Conservation (phyloP, 2,113 vertebrate genomes). For the Craseonycteris thonglongyai region DNA sequence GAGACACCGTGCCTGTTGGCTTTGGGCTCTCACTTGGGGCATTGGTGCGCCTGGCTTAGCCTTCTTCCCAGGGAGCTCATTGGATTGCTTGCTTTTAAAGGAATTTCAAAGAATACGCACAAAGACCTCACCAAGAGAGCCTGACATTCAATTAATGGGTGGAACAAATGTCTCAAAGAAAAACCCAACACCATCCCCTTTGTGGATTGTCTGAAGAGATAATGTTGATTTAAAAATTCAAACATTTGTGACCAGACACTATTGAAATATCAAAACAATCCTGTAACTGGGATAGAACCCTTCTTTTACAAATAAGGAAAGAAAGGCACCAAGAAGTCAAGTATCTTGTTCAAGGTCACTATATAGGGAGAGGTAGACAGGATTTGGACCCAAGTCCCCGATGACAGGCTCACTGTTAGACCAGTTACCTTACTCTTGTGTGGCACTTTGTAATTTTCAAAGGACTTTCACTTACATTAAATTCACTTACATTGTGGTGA, state of each 20-base stretch:
- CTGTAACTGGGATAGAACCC: not conserved
- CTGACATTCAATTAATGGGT: not conserved
- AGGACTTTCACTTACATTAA: not conserved
- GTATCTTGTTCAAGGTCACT: not conserved
- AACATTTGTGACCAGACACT: not conserved
- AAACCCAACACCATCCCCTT: not conserved
- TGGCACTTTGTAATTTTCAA: not conserved
- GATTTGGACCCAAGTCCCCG: not conserved
- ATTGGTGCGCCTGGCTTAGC: not conserved
- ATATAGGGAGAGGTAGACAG: not conserved
- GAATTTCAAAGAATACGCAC: not conserved
- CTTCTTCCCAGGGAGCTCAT: not conserved
- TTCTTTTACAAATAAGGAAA: constrained; percentile 5
- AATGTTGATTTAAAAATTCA: not conserved
- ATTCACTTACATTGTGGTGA: too few relatives aligned
- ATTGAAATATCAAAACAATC: not conserved
- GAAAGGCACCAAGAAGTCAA: not conserved
- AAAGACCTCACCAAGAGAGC: not conserved
- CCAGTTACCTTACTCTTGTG: not conserved
- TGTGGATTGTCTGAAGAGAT: not conserved
- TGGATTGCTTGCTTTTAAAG: constrained; percentile 1
- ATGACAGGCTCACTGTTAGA: not conserved
- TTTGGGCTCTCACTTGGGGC: not conserved
- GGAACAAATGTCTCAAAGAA: not conserved
- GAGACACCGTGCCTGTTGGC: not conserved